Percentiles rank a stretch among this genome's conserved stretches.
phyloP scores from a whole-genome alignment of 1,140 invertebrate species.

The Drosophila miranda region DNA sequence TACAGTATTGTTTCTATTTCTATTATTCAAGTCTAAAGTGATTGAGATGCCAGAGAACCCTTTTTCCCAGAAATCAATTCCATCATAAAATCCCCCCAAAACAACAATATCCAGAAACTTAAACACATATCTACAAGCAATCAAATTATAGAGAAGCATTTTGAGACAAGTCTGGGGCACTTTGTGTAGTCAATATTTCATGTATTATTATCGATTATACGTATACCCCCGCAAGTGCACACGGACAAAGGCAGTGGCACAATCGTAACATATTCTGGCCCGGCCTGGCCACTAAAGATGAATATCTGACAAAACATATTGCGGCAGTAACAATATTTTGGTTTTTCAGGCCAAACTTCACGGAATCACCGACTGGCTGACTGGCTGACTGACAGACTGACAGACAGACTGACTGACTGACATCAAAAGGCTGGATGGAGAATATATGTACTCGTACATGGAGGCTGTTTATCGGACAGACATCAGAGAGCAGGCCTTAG shows the following conservation, averaged over 20 bases:
- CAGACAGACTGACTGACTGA: constrained; percentile 35
- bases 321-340: constrained; percentile 53
- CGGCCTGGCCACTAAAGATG: constrained; percentile 36
- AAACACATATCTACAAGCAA: constrained; percentile 20
- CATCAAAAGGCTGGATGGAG: constrained; percentile 40
- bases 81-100: not conserved
- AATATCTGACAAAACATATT: constrained; percentile 59
- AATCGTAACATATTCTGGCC: constrained; percentile 35
- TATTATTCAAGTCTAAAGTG: constrained; percentile 24
- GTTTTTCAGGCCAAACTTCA: constrained; percentile 43
- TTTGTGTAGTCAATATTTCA: constrained; percentile 50
- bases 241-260: constrained; percentile 28
- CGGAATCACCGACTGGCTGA: constrained; percentile 12
- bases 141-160: constrained; percentile 51
- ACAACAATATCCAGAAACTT: constrained; percentile 15
- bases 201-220: constrained; percentile 48
- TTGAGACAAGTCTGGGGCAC: constrained; percentile 20
- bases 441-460: constrained; percentile 19
- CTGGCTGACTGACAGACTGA: constrained; percentile 10
- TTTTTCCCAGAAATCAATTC: constrained; percentile 3
- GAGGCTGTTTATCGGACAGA: constrained; percentile 50
- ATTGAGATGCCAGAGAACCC: constrained; percentile 6
- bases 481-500: constrained; percentile 41
- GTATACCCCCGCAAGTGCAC: constrained; percentile 13
- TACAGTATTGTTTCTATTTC: not conserved